These are phyloP conservation scores for Agriotes lineatus DNA, from an alignment of 2,888 invertebrate genomes.

Conservation along the genomic window DNA sequence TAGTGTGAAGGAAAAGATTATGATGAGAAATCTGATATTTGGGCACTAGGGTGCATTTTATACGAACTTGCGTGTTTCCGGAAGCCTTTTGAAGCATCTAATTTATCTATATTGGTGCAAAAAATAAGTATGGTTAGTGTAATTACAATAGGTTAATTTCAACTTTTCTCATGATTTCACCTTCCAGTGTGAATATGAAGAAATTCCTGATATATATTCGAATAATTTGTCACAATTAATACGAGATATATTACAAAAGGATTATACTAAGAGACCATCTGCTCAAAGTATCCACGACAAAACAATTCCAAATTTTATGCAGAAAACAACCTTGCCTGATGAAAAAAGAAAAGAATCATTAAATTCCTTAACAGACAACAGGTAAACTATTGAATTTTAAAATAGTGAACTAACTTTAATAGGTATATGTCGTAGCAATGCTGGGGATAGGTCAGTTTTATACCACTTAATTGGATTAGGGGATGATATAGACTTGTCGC, in stretches of 20 bases:
- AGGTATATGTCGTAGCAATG: conserved; percentile 46
- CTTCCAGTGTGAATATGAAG: conserved; percentile 74
- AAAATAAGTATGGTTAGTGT: conserved; percentile 76
- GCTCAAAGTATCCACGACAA: conserved; percentile 72
- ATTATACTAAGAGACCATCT: conserved; percentile 73
- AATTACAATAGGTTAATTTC: neutral
- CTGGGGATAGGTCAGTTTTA: conserved; percentile 65
- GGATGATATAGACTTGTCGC: conserved; percentile 67
- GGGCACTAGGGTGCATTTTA: conserved; percentile 83
- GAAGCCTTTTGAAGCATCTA: conserved; percentile 80
- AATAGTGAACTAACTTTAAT: too few relatives aligned
- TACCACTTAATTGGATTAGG: conserved; percentile 71
- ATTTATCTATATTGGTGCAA: conserved; percentile 78
- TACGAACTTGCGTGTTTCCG: conserved; percentile 81
- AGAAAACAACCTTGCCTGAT: neutral
- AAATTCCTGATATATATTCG: conserved; percentile 76
- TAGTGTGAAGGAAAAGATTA: conserved; percentile 83
- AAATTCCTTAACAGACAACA: conserved; percentile 27
- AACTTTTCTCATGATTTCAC: neutral
- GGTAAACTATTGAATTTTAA: too few relatives aligned
- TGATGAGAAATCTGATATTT: conserved; percentile 82
- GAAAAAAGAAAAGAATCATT: conserved; percentile 29
- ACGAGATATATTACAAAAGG: conserved; percentile 73
- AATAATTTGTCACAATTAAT: conserved; percentile 73
- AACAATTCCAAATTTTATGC: conserved; percentile 67